Percentiles rank a stretch among this genome's conserved stretches.
phyloP scores from a whole-genome alignment of 1,140 invertebrate genomes.

The Drosophila arizonae region DNA sequence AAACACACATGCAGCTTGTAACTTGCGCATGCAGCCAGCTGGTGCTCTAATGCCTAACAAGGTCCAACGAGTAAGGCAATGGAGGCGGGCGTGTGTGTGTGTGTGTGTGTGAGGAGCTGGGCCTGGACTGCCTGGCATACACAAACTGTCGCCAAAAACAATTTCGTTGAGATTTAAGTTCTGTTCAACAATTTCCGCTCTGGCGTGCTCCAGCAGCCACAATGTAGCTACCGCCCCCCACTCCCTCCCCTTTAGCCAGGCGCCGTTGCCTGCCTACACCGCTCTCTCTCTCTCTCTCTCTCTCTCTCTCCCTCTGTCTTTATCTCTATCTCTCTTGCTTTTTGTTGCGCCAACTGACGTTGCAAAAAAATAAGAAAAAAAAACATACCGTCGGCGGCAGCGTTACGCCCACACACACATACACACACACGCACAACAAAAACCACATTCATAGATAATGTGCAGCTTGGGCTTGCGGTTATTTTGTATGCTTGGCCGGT shows the following conservation, averaged over 20 bases:
- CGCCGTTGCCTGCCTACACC: not conserved
- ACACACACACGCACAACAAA: conserved; percentile 2
- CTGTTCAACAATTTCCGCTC: conserved; percentile 75
- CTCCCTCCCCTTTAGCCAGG: not conserved
- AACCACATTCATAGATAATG: conserved; percentile 78
- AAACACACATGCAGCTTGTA: conserved; percentile 61
- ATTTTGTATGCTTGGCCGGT: conserved; percentile 76
- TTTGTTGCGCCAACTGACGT: conserved; percentile 36
- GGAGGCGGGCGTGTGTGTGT: not conserved
- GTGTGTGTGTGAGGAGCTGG: not conserved
- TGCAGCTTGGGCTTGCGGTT: conserved; percentile 76
- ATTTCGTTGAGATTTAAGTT: conserved; percentile 79
- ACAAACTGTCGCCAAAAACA: conserved; percentile 78
- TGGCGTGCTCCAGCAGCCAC: conserved; percentile 30
- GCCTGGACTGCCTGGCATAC: not conserved
- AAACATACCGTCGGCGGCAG: conserved; percentile 19
- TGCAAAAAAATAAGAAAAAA: conserved; percentile 6
- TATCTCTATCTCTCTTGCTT: not conserved
- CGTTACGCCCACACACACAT: conserved; percentile 27
- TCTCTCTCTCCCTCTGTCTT: no score
- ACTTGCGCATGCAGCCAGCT: conserved; percentile 62
- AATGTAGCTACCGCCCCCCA: not conserved
- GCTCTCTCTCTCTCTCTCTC: not conserved
- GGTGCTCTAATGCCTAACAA: conserved; percentile 61
- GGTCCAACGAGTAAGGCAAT: conserved; percentile 12